A percentile compares a stretch with the other conserved stretches of the same genome.
Evolutionary conservation across 2,797 vertebrate genomes (phyloP).

Genomic region (Rhabdomys pumilio): DNA sequence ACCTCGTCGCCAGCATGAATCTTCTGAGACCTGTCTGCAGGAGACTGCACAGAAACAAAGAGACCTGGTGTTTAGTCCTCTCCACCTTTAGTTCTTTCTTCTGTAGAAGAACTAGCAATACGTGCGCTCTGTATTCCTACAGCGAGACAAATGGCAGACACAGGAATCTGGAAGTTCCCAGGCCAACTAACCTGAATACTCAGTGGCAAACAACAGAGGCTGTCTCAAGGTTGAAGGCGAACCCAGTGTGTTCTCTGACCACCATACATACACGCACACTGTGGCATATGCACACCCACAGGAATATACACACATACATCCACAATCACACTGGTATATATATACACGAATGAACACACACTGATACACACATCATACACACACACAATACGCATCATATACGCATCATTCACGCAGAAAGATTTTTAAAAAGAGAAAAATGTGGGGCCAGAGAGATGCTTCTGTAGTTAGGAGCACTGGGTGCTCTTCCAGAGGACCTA

Average conservation of each 20-base stretch:
- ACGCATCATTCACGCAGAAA: not conserved
- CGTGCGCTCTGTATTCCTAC: no score
- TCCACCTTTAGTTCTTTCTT: slow-evolving; percentile 20
- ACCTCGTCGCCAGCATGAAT: slow-evolving; percentile 99
- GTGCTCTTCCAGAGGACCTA: no score
- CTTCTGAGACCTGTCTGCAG: slow-evolving; percentile 95
- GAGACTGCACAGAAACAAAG: slow-evolving; percentile 91
- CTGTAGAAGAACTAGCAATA: not conserved
- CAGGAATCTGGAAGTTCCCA: not conserved
- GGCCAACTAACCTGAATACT: no score
- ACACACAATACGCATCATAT: not conserved
- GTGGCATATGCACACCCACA: not conserved
- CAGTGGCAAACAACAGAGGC: not conserved
- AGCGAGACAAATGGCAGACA: no score
- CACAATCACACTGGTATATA: not conserved
- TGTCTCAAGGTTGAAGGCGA: not conserved
- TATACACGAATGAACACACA: not conserved
- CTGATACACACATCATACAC: not conserved
- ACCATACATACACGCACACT: not conserved
- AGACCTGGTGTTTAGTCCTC: not conserved
- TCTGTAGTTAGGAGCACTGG: not conserved
- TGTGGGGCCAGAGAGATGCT: not conserved
- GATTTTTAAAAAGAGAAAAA: not conserved
- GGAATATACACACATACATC: not conserved
- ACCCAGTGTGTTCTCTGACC: not conserved